These are phyloP conservation scores for Lepidonotus clava DNA, from an alignment of 2,888 invertebrate species.

Conservation along the genomic window DNA sequence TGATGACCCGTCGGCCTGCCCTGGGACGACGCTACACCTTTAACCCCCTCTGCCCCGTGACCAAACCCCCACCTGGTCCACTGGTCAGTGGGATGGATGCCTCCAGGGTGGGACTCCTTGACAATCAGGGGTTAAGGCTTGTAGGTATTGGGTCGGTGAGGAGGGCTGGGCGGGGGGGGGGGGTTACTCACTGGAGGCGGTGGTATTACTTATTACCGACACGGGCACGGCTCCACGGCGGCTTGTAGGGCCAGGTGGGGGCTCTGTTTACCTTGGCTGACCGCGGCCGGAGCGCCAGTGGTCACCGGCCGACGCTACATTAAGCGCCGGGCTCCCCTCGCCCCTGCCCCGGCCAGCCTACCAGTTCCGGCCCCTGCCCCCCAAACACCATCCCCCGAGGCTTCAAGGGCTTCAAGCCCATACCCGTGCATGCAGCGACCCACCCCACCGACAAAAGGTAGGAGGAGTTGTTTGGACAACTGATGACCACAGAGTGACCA, in stretches of 20 bases:
- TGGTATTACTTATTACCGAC: too few relatives aligned
- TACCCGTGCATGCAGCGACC: background rate
- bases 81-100: too few relatives aligned
- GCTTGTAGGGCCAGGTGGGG: constrained; percentile 35
- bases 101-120: too few relatives aligned
- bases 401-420: too few relatives aligned
- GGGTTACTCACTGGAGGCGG: too few relatives aligned
- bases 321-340: background rate
- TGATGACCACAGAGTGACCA: constrained; percentile 19
- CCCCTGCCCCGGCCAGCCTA: background rate
- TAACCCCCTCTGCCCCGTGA: background rate
- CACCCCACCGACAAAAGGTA: background rate
- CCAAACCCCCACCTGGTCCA: constrained; percentile 3
- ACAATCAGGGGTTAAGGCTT: background rate
- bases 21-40: background rate
- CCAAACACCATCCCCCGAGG: too few relatives aligned
- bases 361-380: too few relatives aligned
- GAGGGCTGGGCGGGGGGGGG: too few relatives aligned
- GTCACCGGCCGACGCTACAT: background rate
- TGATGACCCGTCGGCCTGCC: background rate
- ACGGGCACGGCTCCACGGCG: background rate
- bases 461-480: background rate
- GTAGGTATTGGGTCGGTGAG: background rate
- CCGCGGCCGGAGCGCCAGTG: background rate
- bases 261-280: constrained; percentile 39